phyloP scores from a whole-genome alignment of 2,113 vertebrate genomes.

The Crotalus helleri region DNA sequence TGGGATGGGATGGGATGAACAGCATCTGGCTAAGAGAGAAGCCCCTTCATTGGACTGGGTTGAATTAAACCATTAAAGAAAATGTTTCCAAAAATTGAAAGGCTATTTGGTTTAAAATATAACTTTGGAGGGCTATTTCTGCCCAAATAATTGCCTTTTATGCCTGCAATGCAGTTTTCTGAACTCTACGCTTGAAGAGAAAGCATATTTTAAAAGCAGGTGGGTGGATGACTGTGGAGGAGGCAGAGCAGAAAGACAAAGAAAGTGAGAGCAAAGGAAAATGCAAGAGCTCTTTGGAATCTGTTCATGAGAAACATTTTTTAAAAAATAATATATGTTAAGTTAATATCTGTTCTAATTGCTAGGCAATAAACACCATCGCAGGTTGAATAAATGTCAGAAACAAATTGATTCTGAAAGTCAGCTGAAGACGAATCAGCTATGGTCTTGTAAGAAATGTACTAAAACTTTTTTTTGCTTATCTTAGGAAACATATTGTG shows the following conservation, averaged over 20 bases:
- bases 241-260: slow-evolving; percentile 72
- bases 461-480: slow-evolving; percentile 32
- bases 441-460: slow-evolving; percentile 46
- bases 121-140: slow-evolving; percentile 50
- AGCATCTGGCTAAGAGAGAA: not conserved
- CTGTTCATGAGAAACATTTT: slow-evolving; percentile 45
- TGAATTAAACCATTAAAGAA: not conserved
- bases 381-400: slow-evolving; percentile 67
- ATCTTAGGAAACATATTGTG: slow-evolving; percentile 4
- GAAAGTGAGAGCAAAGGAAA: slow-evolving; percentile 49
- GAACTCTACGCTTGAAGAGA: slow-evolving; percentile 70
- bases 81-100: slow-evolving; percentile 49
- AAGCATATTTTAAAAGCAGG: slow-evolving; percentile 65
- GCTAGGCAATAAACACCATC: slow-evolving; percentile 72
- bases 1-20: not conserved
- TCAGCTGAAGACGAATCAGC: slow-evolving; percentile 66
- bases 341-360: slow-evolving; percentile 70
- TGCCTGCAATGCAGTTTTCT: slow-evolving; percentile 71
- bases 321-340: slow-evolving; percentile 60
- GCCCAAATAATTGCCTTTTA: slow-evolving; percentile 52
- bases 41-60: not conserved
- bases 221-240: slow-evolving; percentile 73
- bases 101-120: slow-evolving; percentile 47
- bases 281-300: slow-evolving; percentile 60
- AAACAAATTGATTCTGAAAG: slow-evolving; percentile 60